Evolutionary conservation across 2,113 vertebrate genomes (phyloP).

Genomic region (Hydropotes inermis): DNA sequence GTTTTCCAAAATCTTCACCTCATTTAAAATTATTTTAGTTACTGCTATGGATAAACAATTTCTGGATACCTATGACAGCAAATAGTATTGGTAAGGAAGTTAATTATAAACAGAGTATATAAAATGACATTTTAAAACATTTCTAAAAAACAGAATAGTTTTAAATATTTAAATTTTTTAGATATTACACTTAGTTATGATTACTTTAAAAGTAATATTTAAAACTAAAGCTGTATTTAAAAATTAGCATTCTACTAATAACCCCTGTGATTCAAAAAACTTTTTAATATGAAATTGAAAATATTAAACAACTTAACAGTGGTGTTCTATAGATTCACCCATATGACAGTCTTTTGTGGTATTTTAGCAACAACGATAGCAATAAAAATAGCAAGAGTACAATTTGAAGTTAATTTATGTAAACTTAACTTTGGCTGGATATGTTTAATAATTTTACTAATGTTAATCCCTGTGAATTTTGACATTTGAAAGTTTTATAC

Average conservation of each 20-base stretch:
- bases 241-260: not conserved
- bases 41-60: not conserved
- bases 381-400: not conserved
- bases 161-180: not conserved
- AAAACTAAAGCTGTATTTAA: not conserved
- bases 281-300: not conserved
- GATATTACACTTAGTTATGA: not conserved
- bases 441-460: not conserved
- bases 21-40: slow-evolving; percentile 36
- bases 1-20: slow-evolving; percentile 43
- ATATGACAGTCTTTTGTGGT: not conserved
- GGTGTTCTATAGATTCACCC: not conserved
- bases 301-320: not conserved
- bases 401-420: not conserved
- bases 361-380: not conserved
- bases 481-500: not conserved
- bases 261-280: not conserved
- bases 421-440: not conserved
- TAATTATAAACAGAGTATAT: not conserved
- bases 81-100: not conserved
- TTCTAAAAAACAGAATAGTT: not conserved
- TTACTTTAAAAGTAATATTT: not conserved
- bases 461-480: not conserved
- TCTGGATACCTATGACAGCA: not conserved
- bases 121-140: not conserved